These are phyloP conservation scores for Tromatobia lineatoria DNA, from an alignment of 2,888 invertebrate genomes.

Conservation along the genomic window DNA sequence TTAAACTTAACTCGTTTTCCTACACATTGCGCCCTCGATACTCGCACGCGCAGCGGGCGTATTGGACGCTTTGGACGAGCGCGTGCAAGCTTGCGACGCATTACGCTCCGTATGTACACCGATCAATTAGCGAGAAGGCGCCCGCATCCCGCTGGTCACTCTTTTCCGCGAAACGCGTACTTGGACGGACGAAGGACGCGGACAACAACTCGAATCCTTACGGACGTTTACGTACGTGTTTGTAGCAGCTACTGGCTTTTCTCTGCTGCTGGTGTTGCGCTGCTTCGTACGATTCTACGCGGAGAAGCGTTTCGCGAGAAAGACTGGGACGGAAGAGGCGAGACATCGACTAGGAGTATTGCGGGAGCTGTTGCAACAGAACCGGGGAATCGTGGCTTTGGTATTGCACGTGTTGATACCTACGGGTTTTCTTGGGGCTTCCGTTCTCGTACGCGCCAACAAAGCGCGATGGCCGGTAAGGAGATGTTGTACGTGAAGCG, in stretches of 20 bases:
- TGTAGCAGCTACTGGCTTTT: constrained; percentile 22
- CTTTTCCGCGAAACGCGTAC: constrained; percentile 63
- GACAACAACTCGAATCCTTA: constrained; percentile 34
- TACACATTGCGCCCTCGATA: neutral
- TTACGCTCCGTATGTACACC: constrained; percentile 52
- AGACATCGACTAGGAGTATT: neutral
- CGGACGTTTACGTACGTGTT: constrained; percentile 23
- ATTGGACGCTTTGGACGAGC: constrained; percentile 47
- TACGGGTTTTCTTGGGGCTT: neutral
- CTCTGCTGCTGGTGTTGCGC: constrained; percentile 1
- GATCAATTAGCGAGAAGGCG: constrained; percentile 70
- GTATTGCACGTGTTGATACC: constrained; percentile 25
- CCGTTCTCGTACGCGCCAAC: constrained; percentile 15
- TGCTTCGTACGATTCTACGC: constrained; percentile 15
- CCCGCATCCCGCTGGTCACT: constrained; percentile 61
- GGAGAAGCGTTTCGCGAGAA: constrained; percentile 35
- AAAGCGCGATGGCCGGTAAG: neutral
- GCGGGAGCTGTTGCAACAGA: neutral
- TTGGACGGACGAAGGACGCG: constrained; percentile 57
- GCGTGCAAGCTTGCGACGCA: constrained; percentile 53
- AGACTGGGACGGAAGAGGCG: constrained; percentile 31
- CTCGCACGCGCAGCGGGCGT: constrained; percentile 38
- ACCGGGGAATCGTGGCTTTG: neutral
- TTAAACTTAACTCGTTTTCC: constrained; percentile 20
- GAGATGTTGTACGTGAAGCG: neutral